Evolutionary conservation across 2,113 vertebrate genomes (phyloP).

Genomic region (Tetraodon nigroviridis): DNA sequence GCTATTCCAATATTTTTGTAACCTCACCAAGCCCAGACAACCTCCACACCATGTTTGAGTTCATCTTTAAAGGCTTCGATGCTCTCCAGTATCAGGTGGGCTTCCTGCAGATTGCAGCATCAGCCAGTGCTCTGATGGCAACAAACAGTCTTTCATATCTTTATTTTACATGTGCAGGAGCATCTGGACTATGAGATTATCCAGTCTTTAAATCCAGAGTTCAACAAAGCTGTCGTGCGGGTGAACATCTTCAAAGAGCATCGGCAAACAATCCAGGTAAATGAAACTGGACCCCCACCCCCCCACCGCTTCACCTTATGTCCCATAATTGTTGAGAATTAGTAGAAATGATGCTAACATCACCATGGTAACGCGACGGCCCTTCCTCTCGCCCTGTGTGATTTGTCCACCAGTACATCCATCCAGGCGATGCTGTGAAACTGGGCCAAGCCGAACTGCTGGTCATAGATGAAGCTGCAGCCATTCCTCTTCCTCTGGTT

Average conservation of each 20-base stretch:
- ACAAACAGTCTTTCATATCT: not conserved
- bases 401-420: constrained; percentile 83
- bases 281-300: fast-evolving
- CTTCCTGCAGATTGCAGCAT: not conserved
- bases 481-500: constrained; percentile 92
- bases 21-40: constrained; percentile 98
- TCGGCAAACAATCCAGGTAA: constrained; percentile 96
- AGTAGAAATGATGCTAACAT: too few relatives aligned
- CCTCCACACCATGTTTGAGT: constrained; percentile 95
- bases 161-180: constrained; percentile 73
- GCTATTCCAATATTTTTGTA: constrained; percentile 97
- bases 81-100: constrained; percentile 77
- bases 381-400: too few relatives aligned
- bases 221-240: constrained; percentile 94
- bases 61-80: constrained; percentile 98
- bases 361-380: too few relatives aligned
- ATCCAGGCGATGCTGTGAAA: constrained; percentile 90
- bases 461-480: constrained; percentile 95
- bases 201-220: constrained; percentile 96
- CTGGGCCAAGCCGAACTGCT: constrained; percentile 95
- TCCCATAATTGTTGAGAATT: not conserved
- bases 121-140: not conserved
- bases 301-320: too few relatives aligned
- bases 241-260: constrained; percentile 98
- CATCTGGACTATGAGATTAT: constrained; percentile 98